Base-by-base conservation (phyloP, 2,113 vertebrate species). In the Pelecanoides urinatrix region DNA sequence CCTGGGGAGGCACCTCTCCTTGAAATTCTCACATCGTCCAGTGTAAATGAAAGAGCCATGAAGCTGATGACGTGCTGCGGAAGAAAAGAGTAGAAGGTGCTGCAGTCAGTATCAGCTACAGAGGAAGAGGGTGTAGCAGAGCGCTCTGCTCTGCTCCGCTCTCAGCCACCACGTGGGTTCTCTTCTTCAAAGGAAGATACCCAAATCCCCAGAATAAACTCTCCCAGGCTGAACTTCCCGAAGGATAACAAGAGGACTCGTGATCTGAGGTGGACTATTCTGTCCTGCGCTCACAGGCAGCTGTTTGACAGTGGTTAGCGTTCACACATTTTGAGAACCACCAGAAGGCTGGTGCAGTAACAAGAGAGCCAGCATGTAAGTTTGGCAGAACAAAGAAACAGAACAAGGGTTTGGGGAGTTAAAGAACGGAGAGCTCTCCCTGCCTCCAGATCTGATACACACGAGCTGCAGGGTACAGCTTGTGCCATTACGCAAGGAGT, bases 331-430 rank as follows among this genome's bases (percentile, higher is more conserved):
- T 58, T 38, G 38, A 80, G 27, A 38, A 21, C 15, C 30, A 63
- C 30, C 49, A 19, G 36, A 40, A 66, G 61, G 3, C n/a, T 36
- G 25, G 27, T 16, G 22, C 72, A 56, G 34, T 18, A 47, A 22
- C n/a, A 32, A 44, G 36, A 76, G 4, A 56, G 5, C 6, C 42
- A 56, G 15, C 11, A 6, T 1, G 10, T 4, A 6, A 10, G 2
- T 71, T 27, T 49, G 58, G 26, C 1, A 38, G 53, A 52, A 13
- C 14, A 38, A n/a, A 76, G 44, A 78, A n/a, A 8, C 17, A 56
- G 20, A 50, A 3, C 5, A 13, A 18, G 36, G 0, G 0, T 13
- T 18, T 23, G 22, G 8, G 40, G 11, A 40, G 4, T 6, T 47
- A n/a, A 23, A 38, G 66, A 22, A 19, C 13, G 26, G 10, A 11